phyloP scores from a whole-genome alignment of 2,113 vertebrate species.

The Meriones unguiculatus region DNA sequence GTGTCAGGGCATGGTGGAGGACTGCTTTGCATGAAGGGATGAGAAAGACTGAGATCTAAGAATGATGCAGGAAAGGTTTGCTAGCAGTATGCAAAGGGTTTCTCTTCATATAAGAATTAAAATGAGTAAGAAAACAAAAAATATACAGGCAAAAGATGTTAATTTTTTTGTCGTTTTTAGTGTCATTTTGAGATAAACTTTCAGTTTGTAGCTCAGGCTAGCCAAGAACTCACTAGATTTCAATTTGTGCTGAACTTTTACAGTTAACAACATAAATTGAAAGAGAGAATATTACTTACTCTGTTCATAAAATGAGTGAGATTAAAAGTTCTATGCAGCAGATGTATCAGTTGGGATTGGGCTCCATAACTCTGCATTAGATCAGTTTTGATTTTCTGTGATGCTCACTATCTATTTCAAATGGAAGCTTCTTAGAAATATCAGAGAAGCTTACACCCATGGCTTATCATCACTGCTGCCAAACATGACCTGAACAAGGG shows the following conservation, averaged over 20 bases:
- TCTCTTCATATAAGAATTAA: background rate
- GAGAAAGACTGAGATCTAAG: background rate
- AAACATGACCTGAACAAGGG: background rate
- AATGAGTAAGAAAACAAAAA: background rate
- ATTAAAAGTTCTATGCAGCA: background rate
- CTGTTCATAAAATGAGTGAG: conserved; percentile 16
- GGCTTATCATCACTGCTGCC: background rate
- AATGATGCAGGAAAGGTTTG: background rate
- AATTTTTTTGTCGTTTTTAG: background rate
- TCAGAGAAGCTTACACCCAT: background rate
- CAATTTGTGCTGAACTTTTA: background rate
- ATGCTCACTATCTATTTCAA: too few species aligned
- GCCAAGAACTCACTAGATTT: too few species aligned
- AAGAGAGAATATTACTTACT: background rate
- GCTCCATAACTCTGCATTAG: background rate
- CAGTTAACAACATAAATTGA: conserved; percentile 13
- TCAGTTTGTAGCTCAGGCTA: background rate
- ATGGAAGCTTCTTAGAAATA: background rate
- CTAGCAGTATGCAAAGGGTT: background rate
- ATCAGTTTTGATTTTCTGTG: background rate
- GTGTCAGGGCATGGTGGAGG: background rate
- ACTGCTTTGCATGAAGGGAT: background rate
- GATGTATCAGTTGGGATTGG: too few species aligned
- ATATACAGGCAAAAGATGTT: too few species aligned
- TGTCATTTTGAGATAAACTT: background rate